Conservation (phyloP, 2,888 invertebrate genomes). For the Arenicola marina region DNA sequence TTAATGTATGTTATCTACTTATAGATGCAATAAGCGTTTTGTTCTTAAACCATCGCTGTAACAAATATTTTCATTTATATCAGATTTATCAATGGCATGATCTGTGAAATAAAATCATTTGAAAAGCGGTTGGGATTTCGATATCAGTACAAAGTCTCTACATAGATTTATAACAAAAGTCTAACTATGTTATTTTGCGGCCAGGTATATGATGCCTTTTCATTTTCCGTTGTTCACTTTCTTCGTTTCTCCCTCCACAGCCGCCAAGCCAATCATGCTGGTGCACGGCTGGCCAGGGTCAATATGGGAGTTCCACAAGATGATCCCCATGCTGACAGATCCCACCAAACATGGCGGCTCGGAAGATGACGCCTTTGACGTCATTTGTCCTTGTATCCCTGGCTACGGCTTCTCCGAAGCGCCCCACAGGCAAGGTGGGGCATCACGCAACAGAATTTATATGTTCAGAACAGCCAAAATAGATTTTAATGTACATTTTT, state of each 20-base stretch:
- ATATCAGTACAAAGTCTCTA: background rate
- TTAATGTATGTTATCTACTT: no score
- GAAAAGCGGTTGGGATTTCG: no score
- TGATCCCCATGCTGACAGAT: constrained; percentile 63
- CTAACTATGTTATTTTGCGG: background rate
- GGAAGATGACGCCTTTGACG: constrained; percentile 46
- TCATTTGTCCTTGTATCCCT: constrained; percentile 65
- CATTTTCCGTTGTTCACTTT: background rate
- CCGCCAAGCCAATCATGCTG: constrained; percentile 69
- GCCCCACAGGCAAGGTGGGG: constrained; percentile 63
- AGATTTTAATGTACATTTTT: no score
- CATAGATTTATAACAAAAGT: background rate
- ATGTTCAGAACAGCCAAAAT: no score
- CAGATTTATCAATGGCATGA: no score
- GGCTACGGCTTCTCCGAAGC: constrained; percentile 66
- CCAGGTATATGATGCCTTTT: background rate
- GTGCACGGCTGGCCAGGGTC: constrained; percentile 88
- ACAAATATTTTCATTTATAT: no score
- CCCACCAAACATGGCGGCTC: constrained; percentile 2
- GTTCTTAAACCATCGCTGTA: no score
- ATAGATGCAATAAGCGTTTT: no score
- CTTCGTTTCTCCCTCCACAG: background rate
- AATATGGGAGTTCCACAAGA: constrained; percentile 77
- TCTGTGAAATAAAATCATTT: no score
- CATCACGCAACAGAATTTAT: no score